These are phyloP conservation scores for Drosophila neotestacea DNA, from an alignment of 2,888 invertebrate species.

Conservation along the genomic window DNA sequence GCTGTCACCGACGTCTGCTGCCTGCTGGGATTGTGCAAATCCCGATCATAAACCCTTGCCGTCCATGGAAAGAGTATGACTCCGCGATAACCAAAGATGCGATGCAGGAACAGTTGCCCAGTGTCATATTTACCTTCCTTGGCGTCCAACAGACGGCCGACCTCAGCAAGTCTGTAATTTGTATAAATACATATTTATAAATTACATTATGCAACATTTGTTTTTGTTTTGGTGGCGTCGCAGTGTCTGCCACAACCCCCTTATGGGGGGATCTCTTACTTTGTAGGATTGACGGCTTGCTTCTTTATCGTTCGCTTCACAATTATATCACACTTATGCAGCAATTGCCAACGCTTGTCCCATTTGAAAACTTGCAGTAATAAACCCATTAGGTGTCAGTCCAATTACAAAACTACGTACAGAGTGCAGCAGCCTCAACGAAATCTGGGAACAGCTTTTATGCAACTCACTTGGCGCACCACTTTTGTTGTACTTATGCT, in stretches of 20 bases:
- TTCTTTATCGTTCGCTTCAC: conserved; percentile 68
- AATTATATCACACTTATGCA: conserved; percentile 67
- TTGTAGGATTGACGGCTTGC: conserved; percentile 68
- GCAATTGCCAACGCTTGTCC: conserved; percentile 63
- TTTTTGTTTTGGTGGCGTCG: conserved; percentile 33
- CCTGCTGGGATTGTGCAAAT: conserved; percentile 88
- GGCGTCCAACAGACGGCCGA: conserved; percentile 95
- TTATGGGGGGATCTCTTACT: conserved; percentile 42
- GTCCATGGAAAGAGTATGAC: conserved; percentile 99
- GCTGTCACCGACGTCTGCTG: conserved; percentile 85
- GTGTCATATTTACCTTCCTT: conserved; percentile 97
- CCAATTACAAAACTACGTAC: conserved; percentile 23
- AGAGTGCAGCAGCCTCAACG: conserved; percentile 40
- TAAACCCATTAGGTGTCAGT: conserved; percentile 66
- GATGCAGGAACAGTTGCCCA: conserved; percentile 97
- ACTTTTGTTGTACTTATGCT: conserved; percentile 25
- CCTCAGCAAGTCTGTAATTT: conserved; percentile 93
- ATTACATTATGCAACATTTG: conserved; percentile 73
- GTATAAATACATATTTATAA: neutral
- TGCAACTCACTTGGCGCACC: conserved; percentile 53
- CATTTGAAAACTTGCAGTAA: conserved; percentile 67
- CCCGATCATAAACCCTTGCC: conserved; percentile 97
- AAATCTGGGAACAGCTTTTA: conserved; percentile 52
- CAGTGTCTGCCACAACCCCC: conserved; percentile 18
- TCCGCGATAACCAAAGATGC: conserved; percentile 98